Evolutionary conservation across 2,797 vertebrate genomes (phyloP).

Genomic region (Apogon hyalosoma): DNA sequence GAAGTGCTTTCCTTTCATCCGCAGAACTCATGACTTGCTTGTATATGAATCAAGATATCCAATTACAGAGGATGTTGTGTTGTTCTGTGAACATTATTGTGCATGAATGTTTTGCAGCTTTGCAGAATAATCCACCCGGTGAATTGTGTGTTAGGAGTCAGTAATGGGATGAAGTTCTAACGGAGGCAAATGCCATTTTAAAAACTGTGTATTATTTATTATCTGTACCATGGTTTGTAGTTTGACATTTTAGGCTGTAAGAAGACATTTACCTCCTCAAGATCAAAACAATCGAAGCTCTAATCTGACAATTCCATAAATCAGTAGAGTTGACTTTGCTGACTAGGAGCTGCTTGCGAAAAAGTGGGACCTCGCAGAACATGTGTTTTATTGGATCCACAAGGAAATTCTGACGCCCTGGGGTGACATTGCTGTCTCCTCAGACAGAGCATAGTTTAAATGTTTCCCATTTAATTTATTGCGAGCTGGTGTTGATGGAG

Average conservation of each 20-base stretch:
- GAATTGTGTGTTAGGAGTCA: too few relatives aligned
- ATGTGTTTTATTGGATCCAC: constrained; percentile 18
- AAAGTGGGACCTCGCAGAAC: too few relatives aligned
- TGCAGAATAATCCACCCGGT: too few relatives aligned
- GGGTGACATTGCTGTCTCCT: constrained; percentile 37
- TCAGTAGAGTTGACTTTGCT: background rate
- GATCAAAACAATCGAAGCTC: background rate
- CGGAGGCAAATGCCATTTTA: too few relatives aligned
- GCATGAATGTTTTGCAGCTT: too few relatives aligned
- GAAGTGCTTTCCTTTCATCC: too few relatives aligned
- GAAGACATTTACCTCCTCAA: too few relatives aligned
- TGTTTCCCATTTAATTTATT: background rate
- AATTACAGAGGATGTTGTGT: too few relatives aligned
- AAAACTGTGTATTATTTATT: background rate
- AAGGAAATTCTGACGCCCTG: constrained; percentile 18
- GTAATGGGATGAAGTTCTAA: too few relatives aligned
- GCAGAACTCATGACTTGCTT: too few relatives aligned
- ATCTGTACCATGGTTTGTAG: background rate
- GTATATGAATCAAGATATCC: too few relatives aligned
- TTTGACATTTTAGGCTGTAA: background rate
- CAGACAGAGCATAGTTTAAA: background rate
- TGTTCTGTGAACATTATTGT: too few relatives aligned
- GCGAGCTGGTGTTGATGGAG: background rate
- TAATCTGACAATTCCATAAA: background rate
- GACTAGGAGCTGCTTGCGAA: background rate